Evolutionary conservation across 2,113 vertebrate species (phyloP), one percentile per base, ranked within the genome.

Genomic region (Falco punctatus): DNA sequence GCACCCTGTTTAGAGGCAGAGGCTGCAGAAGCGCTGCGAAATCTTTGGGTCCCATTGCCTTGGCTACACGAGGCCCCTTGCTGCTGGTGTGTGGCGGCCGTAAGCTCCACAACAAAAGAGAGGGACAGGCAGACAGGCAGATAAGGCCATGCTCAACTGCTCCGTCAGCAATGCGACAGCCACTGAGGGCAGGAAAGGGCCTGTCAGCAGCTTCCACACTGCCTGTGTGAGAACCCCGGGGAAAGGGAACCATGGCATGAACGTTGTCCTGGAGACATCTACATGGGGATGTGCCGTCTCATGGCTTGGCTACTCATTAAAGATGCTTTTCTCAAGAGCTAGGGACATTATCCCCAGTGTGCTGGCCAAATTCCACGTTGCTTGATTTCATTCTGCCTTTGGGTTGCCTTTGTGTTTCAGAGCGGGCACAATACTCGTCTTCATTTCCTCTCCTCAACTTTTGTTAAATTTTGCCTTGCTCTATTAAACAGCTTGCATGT

Each of bases 371-470:
- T 84, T 92, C 80, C 65, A 69, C 0, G 0, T 78, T 78, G 61
- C 61, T 89, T 79, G 82, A 81, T 92, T 95, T 88, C 86, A 44
- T 84, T 85, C 48, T 12, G 22, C 77, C 67, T 85, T 73, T 84
- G 69, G 73, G 61, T 91, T 94, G 40, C n/a, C 33, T 79, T 94
- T 92, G 54, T 94, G 70, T 79, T 89, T 66, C 15, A 2, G 46
- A 70, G 40, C 0, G 0, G 89, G 77, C 70, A 80, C 77, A 70
- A 42, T 75, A 44, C 44, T 88, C 2, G 0, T 94, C 91, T 96
- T 86, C 86, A 55, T 86, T 94, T 96, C 81, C 70, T 96, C 77
- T 81, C 44, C 92, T 89, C n/a, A 6, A 57, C 46, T 78, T 65
- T 13, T 73, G 57, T 92, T 90, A 66, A 92, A 66, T 88, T 81